Evolutionary conservation across 2,888 invertebrate species (phyloP), one percentile per base, ranked within the genome.

Genomic region (Agrotis ipsilon): DNA sequence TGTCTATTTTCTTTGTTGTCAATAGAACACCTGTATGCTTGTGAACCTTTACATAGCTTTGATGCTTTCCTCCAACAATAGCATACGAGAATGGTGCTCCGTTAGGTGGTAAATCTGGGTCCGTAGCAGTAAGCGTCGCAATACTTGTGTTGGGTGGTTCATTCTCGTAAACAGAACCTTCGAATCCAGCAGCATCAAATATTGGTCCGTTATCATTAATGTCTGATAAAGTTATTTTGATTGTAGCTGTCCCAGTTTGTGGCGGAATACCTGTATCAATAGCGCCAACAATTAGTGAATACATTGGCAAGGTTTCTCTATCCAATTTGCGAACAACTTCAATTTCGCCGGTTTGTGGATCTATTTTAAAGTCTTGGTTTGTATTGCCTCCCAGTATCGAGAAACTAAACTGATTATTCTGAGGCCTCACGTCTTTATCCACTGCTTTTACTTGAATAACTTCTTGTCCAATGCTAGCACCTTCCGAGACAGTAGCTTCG

Each of bases 151-250:
- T 98, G 0, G 98, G 97, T 0, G 98, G 98, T 91, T 98, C 98
- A 89, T 99, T 99, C 94, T 99, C 99, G 69, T 97, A 97, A 0
- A 99, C 97, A 79, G 97, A 97, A 0, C 98, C 99, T 54, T 97
- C 93, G 24, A 98, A 97, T 80, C 97, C 97, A 1, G 97, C 94
- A 0, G 97, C 96, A 80, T 98, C 97, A 88, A 99, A 98, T 48
- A 97, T 94, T 0, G 99, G 99, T 0, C 98, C 98, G 90, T 99
- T 99, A 89, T 99, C 99, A 89, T 99, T 99, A n/a, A 99, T 97
- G 91, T 99, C 99, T 13, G 97, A 96, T 1, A 99, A 90, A 32
- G 97, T 97, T 65, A 99, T 97, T 90, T 97, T 97, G 0, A 99
- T 98, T 0, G 97, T 97, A 0, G 98, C 97, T 0, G 98, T 98